phyloP scores from a whole-genome alignment of 2,113 vertebrate species.

The Indicator indicator region DNA sequence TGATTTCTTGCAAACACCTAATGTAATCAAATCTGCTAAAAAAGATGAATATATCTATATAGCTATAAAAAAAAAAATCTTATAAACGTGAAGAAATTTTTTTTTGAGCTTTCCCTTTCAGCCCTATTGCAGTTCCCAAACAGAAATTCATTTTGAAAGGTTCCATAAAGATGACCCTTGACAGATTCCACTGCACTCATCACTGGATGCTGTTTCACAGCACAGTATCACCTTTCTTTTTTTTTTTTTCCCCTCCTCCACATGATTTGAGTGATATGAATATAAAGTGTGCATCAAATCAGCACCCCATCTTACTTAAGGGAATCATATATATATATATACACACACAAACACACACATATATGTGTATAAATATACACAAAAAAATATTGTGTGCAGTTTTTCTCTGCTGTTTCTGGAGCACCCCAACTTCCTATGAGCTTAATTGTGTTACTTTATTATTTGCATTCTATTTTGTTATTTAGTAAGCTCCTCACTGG shows the following conservation, averaged over 20 bases:
- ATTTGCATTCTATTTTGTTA: conserved; percentile 42
- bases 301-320: conserved; percentile 21
- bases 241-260: not conserved
- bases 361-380: too few relatives aligned
- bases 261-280: not conserved
- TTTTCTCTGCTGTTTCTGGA: conserved; percentile 56
- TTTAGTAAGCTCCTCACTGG: conserved; percentile 53
- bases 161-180: not conserved
- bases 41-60: not conserved
- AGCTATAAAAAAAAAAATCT: not conserved
- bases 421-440: conserved; percentile 31
- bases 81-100: not conserved
- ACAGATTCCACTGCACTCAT: not conserved
- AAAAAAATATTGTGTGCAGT: conserved; percentile 6
- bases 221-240: not conserved
- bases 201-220: not conserved
- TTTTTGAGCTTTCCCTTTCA: not conserved
- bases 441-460: conserved; percentile 66
- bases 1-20: not conserved
- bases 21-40: not conserved
- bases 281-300: conserved; percentile 41
- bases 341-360: too few relatives aligned
- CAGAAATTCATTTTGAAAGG: not conserved
- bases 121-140: not conserved
- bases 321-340: not conserved